Conservation (phyloP, 2,797 vertebrate genomes). For the Lepilemur ruficaudatus region DNA sequence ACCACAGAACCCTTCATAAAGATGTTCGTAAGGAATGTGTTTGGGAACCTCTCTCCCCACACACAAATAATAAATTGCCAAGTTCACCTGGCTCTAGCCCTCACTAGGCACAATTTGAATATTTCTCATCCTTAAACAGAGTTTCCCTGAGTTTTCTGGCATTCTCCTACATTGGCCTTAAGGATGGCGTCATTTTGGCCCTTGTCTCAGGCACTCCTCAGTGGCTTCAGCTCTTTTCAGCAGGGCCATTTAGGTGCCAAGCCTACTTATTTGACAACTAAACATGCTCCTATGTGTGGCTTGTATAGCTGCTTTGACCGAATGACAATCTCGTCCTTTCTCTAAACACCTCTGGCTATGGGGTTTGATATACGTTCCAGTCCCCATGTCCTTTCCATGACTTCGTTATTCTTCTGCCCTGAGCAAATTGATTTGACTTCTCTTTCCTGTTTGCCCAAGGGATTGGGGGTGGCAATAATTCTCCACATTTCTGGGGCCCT, state of each 20-base stretch:
- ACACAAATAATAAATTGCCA: background rate
- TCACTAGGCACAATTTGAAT: slow-evolving; percentile 4
- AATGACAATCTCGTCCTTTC: background rate
- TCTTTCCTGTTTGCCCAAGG: background rate
- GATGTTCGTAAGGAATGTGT: background rate
- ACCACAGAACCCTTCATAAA: slow-evolving; percentile 30
- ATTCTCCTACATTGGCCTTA: background rate
- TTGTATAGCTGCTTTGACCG: background rate
- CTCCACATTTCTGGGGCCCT: background rate
- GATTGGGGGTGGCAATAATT: background rate
- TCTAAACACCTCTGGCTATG: background rate
- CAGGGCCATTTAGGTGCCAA: background rate
- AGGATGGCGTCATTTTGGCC: background rate
- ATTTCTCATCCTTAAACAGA: background rate
- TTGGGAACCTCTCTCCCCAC: background rate
- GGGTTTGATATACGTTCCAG: background rate
- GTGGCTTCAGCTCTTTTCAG: background rate
- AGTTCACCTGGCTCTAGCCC: background rate
- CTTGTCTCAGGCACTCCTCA: background rate
- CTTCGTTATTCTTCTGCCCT: background rate
- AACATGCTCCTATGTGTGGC: background rate
- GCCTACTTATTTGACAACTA: background rate
- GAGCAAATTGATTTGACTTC: background rate
- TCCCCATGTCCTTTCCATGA: background rate
- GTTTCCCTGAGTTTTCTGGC: background rate